These are phyloP conservation scores for Drosophila nannoptera DNA, from an alignment of 1,140 invertebrate species.

Conservation along the genomic window DNA sequence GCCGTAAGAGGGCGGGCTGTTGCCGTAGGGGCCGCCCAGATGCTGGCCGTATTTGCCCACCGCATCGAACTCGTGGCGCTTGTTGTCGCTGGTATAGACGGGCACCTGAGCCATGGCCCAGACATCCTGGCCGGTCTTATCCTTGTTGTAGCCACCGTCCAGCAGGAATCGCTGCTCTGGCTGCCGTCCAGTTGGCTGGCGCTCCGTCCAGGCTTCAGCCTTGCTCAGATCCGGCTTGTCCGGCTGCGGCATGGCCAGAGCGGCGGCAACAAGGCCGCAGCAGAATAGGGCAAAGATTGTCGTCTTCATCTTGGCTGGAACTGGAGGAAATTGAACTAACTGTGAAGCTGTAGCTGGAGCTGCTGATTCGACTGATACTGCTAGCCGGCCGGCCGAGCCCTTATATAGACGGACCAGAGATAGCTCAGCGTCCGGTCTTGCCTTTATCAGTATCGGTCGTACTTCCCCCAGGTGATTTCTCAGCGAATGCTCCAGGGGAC, in stretches of 20 bases:
- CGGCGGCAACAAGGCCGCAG: conserved; percentile 5
- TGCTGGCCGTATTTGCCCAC: conserved; percentile 55
- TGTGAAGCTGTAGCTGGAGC: conserved; percentile 15
- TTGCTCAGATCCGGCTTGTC: neutral
- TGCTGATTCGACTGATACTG: conserved; percentile 13
- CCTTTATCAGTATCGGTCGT: neutral
- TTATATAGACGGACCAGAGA: conserved; percentile 20
- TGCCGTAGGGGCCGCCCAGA: conserved; percentile 56
- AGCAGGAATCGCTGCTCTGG: conserved; percentile 40
- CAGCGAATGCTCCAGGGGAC: too few species aligned
- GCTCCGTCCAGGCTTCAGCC: neutral
- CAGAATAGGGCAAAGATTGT: conserved; percentile 24
- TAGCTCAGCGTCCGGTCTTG: too few species aligned
- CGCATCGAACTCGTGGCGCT: conserved; percentile 49
- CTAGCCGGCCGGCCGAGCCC: neutral
- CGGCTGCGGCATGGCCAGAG: conserved; percentile 15
- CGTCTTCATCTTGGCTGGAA: conserved; percentile 18
- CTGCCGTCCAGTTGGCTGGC: conserved; percentile 9
- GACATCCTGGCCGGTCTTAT: conserved; percentile 48
- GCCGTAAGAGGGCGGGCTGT: conserved; percentile 34
- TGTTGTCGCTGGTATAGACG: conserved; percentile 59
- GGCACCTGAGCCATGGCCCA: conserved; percentile 32
- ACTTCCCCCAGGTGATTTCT: conserved; percentile 1
- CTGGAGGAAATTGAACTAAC: neutral
- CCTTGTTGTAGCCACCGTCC: conserved; percentile 31